Evolutionary conservation across 2,888 invertebrate species (phyloP).

Genomic region (Heteropelma amictum): DNA sequence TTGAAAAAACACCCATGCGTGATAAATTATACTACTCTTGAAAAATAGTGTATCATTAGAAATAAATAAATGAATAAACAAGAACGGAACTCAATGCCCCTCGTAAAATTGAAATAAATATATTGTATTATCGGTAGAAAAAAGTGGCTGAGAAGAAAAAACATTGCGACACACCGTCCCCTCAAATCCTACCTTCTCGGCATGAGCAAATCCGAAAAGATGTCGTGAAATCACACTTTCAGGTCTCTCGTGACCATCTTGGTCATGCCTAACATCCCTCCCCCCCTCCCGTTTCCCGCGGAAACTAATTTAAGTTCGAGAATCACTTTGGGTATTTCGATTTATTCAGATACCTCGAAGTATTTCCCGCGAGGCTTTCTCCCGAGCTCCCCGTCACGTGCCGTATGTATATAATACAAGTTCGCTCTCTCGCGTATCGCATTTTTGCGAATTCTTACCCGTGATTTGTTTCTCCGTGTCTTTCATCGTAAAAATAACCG

Average conservation of each 20-base stretch:
- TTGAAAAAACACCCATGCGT: too few relatives aligned
- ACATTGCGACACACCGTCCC: neutral
- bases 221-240: slow-evolving; percentile 26
- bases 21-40: too few relatives aligned
- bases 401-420: too few relatives aligned
- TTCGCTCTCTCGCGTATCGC: slow-evolving; percentile 1
- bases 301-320: slow-evolving; percentile 77
- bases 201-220: slow-evolving; percentile 17
- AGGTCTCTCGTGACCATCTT: slow-evolving; percentile 40
- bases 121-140: neutral
- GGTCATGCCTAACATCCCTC: slow-evolving; percentile 38
- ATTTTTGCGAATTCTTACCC: slow-evolving; percentile 17
- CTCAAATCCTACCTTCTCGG: neutral
- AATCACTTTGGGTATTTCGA: slow-evolving; percentile 76
- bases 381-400: slow-evolving; percentile 12
- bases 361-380: slow-evolving; percentile 72
- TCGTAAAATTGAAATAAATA: too few relatives aligned
- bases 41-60: neutral
- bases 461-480: too few relatives aligned
- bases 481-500: too few relatives aligned
- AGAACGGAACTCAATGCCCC: neutral
- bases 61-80: neutral
- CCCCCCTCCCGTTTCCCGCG: neutral
- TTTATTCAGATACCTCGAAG: slow-evolving; percentile 75
- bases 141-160: neutral